phyloP scores from a whole-genome alignment of 2,888 invertebrate genomes.

The Thumatha senex region DNA sequence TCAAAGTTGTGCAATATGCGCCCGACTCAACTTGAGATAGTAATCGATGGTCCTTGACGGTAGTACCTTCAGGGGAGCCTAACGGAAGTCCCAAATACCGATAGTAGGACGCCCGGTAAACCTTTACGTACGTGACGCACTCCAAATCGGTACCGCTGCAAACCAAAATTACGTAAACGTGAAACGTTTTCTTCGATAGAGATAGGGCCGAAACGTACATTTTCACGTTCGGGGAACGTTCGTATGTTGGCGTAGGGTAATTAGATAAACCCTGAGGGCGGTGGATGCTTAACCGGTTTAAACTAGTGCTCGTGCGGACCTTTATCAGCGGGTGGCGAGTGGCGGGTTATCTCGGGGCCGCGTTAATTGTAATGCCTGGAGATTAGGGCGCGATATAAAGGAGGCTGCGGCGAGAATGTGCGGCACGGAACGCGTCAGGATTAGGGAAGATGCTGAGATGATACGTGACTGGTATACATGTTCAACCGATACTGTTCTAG shows the following conservation, averaged over 20 bases:
- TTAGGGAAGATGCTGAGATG: slow-evolving; percentile 50
- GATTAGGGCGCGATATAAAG: slow-evolving; percentile 76
- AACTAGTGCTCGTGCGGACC: slow-evolving; percentile 73
- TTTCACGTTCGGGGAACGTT: slow-evolving; percentile 33
- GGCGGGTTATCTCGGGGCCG: slow-evolving; percentile 78
- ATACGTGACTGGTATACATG: slow-evolving; percentile 44
- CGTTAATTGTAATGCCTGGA: slow-evolving; percentile 82
- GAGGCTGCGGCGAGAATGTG: slow-evolving; percentile 44
- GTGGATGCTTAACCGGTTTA: slow-evolving; percentile 79
- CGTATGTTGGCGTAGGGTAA: slow-evolving; percentile 72
- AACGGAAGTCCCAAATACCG: slow-evolving; percentile 64
- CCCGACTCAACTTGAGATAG: slow-evolving; percentile 57
- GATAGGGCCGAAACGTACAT: slow-evolving; percentile 46
- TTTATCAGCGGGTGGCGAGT: slow-evolving; percentile 81
- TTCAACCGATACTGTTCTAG: slow-evolving; percentile 22
- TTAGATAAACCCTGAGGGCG: slow-evolving; percentile 81
- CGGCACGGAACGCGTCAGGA: slow-evolving; percentile 41
- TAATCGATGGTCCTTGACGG: slow-evolving; percentile 74
- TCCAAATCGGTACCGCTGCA: slow-evolving; percentile 46
- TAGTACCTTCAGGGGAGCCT: slow-evolving; percentile 51
- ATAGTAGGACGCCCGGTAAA: slow-evolving; percentile 62
- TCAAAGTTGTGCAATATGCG: slow-evolving; percentile 75
- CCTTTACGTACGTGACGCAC: slow-evolving; percentile 73
- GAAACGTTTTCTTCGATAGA: slow-evolving; percentile 47
- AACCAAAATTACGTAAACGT: slow-evolving; percentile 57